Conservation (phyloP, 2,113 vertebrate genomes). For the Phoenicopterus ruber region DNA sequence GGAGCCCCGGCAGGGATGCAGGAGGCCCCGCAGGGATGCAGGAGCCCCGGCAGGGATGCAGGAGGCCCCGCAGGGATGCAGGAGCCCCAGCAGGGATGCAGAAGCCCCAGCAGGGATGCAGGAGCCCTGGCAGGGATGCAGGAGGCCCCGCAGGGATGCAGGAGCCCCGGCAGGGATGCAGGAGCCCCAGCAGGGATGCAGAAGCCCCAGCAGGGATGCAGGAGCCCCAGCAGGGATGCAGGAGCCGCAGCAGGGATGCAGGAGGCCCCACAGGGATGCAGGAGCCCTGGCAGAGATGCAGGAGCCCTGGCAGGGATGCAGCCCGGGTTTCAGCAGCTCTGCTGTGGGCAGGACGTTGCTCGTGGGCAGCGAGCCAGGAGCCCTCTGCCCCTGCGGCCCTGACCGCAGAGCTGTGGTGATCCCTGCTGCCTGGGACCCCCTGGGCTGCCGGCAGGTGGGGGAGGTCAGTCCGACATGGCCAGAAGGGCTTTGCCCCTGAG, state of each 20-base stretch:
- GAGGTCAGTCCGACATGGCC: rapidly evolving
- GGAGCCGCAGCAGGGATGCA: neutral
- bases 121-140: neutral
- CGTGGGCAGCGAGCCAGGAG: neutral
- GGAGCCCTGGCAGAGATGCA: neutral
- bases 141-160: neutral
- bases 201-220: neutral
- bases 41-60: neutral
- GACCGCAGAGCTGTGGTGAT: rapidly evolving
- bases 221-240: neutral
- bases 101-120: neutral
- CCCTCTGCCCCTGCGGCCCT: neutral
- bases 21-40: neutral
- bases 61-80: neutral
- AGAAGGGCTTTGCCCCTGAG: neutral
- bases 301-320: neutral
- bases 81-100: neutral
- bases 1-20: neutral
- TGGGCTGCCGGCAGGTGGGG: neutral
- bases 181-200: neutral
- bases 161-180: neutral
- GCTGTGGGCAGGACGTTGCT: rapidly evolving
- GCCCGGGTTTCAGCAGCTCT: neutral
- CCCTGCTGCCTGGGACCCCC: neutral
- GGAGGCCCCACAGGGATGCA: neutral